Conservation (phyloP, 1,140 invertebrate species). For the Ooceraea biroi region DNA sequence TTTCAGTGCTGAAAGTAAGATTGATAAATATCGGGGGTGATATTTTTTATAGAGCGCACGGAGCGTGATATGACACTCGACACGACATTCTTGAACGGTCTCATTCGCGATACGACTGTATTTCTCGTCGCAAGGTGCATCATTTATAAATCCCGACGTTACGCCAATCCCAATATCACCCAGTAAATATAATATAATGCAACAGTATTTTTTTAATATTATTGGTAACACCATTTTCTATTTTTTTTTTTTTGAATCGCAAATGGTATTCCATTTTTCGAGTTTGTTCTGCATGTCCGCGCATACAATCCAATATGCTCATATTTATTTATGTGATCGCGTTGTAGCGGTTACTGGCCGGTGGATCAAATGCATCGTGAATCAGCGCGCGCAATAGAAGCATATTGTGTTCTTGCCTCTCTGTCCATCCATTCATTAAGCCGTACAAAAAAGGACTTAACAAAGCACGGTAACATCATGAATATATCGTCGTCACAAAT, state of each 20-base stretch:
- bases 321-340: slow-evolving; percentile 68
- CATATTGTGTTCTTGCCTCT: slow-evolving; percentile 67
- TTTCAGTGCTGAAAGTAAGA: background rate
- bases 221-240: background rate
- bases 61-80: no score
- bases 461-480: slow-evolving; percentile 26
- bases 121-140: no score
- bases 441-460: slow-evolving; percentile 58
- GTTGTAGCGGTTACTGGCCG: slow-evolving; percentile 17
- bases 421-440: slow-evolving; percentile 65
- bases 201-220: background rate
- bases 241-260: slow-evolving; percentile 23
- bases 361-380: slow-evolving; percentile 65
- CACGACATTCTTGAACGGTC: no score
- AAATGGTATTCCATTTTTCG: slow-evolving; percentile 50
- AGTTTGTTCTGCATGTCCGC: background rate
- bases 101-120: no score
- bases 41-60: no score
- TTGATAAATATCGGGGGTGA: background rate
- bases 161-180: no score
- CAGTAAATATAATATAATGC: no score
- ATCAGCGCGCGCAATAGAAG: slow-evolving; percentile 64
- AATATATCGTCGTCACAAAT: slow-evolving; percentile 59
- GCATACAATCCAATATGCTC: slow-evolving; percentile 47
- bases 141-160: no score